Evolutionary conservation across 1,140 invertebrate species (phyloP), one percentile per base, ranked within the genome.

Genomic region (Drosophila malerkotliana): DNA sequence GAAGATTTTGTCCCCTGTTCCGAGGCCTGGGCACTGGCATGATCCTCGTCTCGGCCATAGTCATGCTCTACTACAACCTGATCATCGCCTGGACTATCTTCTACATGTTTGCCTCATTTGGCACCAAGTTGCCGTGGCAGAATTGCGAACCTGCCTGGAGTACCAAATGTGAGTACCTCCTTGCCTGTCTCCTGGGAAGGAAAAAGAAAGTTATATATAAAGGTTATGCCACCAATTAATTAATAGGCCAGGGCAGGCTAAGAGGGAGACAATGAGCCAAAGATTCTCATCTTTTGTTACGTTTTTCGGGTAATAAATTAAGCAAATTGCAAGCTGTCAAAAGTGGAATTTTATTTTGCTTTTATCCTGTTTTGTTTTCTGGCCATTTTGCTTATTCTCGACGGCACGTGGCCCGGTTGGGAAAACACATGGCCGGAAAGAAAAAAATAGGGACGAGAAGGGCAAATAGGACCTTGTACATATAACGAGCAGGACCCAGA

Each of bases 21-120:
- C 93, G 93, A 30, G 96, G 96, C 47, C 92, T 97, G 10, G 96
- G 96, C 15, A 96, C 96, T 72, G 96, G 95, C 64, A 97, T 97
- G 96, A 95, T 97, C 39, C 94, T 97, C 34, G 95, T 97, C 4
- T 97, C 96, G 44, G 95, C 94, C 73, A 93, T 97, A 52, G 96
- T 97, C n/a, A 96, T 96, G 93, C 93, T 96, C 39, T 96, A 96
- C 90, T 97, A 97, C 91, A 97, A 97, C 79, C 93, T 96, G n/a
- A 96, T 97, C 67, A 96, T 97, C 71, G 96, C 95, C 44, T 97
- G 96, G 96, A 96, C 96, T 44, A 94, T 97, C 44, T 95, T 96
- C 91, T 97, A 97, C 91, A 95, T 97, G 93, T 94, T 95, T 66
- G 95, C 95, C 30, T 96, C 96, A 7, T 94, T 97, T 75, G 92